A percentile compares a stretch with the other conserved stretches of the same genome.
Evolutionary conservation across 2,797 vertebrate species (phyloP).

Genomic region (Capromys pilorides): DNA sequence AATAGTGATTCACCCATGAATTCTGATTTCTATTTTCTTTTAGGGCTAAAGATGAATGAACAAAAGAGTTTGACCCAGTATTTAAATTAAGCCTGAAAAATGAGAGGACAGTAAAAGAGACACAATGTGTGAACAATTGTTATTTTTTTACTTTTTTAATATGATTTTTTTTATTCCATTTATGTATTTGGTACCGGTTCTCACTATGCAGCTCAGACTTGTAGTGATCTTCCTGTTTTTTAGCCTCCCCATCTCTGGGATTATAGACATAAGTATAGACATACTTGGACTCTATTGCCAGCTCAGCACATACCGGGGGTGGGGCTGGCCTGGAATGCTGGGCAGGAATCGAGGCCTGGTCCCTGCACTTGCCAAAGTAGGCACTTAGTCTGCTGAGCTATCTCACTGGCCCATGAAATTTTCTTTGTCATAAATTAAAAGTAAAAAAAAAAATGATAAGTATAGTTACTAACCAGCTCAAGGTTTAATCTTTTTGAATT

Average conservation of each 20-base stretch:
- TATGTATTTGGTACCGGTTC: too few relatives aligned
- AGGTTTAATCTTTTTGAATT: conserved; percentile 20
- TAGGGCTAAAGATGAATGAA: conserved; percentile 30
- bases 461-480: neutral
- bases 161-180: neutral
- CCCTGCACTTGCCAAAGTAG: too few relatives aligned
- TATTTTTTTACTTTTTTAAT: neutral
- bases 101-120: neutral
- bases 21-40: conserved; percentile 38
- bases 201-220: too few relatives aligned
- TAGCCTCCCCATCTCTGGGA: too few relatives aligned
- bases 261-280: too few relatives aligned
- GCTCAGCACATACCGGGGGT: too few relatives aligned
- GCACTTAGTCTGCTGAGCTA: too few relatives aligned
- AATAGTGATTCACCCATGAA: neutral
- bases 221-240: too few relatives aligned
- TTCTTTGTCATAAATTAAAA: neutral
- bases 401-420: neutral
- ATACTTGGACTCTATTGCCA: too few relatives aligned
- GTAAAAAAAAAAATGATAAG: conserved; percentile 31
- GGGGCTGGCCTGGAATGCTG: too few relatives aligned
- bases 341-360: too few relatives aligned
- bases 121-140: neutral
- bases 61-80: conserved; percentile 23
- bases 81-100: conserved; percentile 53